Conservation (phyloP, 1,140 invertebrate genomes). For the Episyrphus balteatus region DNA sequence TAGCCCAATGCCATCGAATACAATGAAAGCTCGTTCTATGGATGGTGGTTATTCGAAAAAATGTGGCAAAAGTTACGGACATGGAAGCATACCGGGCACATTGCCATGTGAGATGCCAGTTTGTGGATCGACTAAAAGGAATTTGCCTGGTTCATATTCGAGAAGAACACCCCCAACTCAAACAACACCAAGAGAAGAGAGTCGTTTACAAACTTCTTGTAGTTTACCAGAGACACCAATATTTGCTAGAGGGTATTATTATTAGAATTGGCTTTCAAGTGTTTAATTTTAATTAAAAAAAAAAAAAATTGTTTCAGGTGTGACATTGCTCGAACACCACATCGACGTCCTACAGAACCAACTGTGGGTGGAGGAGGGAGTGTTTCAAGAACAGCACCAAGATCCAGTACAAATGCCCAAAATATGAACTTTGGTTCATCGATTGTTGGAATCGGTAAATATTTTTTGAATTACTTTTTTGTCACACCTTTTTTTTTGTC, state of each 20-base stretch:
- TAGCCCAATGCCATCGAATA: conserved; percentile 44
- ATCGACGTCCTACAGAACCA: conserved; percentile 45
- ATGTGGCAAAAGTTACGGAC: conserved; percentile 28
- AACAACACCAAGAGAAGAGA: conserved; percentile 40
- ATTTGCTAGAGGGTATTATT: conserved; percentile 53
- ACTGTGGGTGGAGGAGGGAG: conserved; percentile 21
- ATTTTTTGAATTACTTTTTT: neutral
- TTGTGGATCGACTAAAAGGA: conserved; percentile 46
- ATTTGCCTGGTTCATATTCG: conserved; percentile 33
- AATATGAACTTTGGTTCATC: conserved; percentile 37
- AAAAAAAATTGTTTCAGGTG: conserved; percentile 34
- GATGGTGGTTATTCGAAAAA: conserved; percentile 58
- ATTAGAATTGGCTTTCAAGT: conserved; percentile 3
- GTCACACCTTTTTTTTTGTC: neutral
- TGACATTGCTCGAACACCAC: conserved; percentile 64
- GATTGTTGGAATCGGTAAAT: conserved; percentile 30
- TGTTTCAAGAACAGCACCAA: conserved; percentile 39
- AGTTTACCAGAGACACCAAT: conserved; percentile 73
- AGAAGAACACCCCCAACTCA: conserved; percentile 28
- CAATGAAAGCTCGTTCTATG: conserved; percentile 68
- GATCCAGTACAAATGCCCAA: conserved; percentile 49
- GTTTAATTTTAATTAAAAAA: neutral
- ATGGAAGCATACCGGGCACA: conserved; percentile 6
- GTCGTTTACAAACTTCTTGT: conserved; percentile 64
- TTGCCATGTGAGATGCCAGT: conserved; percentile 42